phyloP scores from a whole-genome alignment of 53 echinoderm and acorn worm genomes.

The Arbacia lixula region DNA sequence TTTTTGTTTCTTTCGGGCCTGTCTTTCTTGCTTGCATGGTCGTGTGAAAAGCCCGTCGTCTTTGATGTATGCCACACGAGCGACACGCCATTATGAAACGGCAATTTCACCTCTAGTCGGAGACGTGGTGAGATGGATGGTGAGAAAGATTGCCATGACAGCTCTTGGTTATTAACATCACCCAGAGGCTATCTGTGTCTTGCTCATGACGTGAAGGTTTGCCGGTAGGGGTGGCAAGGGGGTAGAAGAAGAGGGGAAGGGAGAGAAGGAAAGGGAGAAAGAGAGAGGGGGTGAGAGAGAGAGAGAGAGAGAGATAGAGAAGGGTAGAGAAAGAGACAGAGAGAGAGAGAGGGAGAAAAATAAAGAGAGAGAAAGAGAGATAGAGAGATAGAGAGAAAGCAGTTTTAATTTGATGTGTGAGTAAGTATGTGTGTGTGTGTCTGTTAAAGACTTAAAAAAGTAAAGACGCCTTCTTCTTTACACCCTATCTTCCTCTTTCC shows the following conservation, averaged over 20 bases:
- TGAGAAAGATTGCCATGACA: constrained; percentile 17
- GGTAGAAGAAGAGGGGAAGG: background rate
- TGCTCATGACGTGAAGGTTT: background rate
- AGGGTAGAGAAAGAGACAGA: background rate
- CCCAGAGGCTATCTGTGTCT: background rate
- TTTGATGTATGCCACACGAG: constrained; percentile 1
- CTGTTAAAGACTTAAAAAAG: too few relatives aligned
- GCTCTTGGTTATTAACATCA: constrained; percentile 9
- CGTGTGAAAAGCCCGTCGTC: background rate
- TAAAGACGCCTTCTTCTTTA: too few relatives aligned
- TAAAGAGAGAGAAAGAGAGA: background rate
- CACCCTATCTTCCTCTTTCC: too few relatives aligned
- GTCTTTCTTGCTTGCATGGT: too few relatives aligned
- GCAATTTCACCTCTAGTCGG: constrained; percentile 16
- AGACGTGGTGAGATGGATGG: constrained; percentile 10
- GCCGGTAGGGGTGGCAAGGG: background rate
- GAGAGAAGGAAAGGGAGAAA: background rate
- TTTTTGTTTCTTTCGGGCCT: too few relatives aligned
- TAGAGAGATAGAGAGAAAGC: too few relatives aligned
- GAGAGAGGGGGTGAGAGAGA: background rate
- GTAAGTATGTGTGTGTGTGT: too few relatives aligned
- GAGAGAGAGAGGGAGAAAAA: background rate
- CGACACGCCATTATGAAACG: constrained; percentile 7
- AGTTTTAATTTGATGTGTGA: too few relatives aligned
- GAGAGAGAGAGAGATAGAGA: background rate